Evolutionary conservation across 2,888 invertebrate species (phyloP).

Genomic region (Calameuta pallipes): DNA sequence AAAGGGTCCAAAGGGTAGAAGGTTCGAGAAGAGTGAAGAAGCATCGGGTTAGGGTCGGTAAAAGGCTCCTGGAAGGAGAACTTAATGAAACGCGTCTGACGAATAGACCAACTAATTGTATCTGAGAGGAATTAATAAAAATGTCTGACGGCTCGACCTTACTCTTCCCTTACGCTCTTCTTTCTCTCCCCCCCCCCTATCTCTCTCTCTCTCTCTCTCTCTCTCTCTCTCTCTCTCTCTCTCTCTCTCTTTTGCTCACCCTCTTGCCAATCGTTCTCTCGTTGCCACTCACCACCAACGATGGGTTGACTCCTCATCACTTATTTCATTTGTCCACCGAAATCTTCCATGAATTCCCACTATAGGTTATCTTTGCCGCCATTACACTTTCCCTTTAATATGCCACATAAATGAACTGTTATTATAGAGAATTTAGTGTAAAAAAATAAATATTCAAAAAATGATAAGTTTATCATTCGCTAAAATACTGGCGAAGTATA

Average conservation of each 20-base stretch:
- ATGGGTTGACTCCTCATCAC: constrained; percentile 53
- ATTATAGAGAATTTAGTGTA: too few species aligned
- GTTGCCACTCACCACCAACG: constrained; percentile 20
- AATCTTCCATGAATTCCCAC: constrained; percentile 20
- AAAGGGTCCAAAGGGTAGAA: not conserved
- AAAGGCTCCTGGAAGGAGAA: constrained; percentile 37
- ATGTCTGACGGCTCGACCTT: constrained; percentile 51
- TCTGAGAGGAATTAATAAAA: constrained; percentile 66
- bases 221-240: too few species aligned
- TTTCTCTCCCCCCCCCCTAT: too few species aligned
- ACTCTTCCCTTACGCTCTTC: not conserved
- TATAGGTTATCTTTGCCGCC: too few species aligned
- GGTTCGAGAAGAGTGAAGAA: not conserved
- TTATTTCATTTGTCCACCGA: constrained; percentile 57
- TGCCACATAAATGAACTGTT: too few species aligned
- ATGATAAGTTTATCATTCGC: too few species aligned
- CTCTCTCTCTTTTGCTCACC: too few species aligned
- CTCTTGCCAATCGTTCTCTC: too few species aligned
- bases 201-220: too few species aligned
- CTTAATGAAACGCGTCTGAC: constrained; percentile 65
- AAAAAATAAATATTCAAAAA: too few species aligned
- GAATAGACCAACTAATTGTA: constrained; percentile 66
- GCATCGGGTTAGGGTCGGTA: constrained; percentile 2
- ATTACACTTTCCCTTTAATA: too few species aligned
- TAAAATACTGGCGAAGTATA: too few species aligned